phyloP scores from a whole-genome alignment of 2,888 invertebrate species.

The Sarcophaga carnaria region DNA sequence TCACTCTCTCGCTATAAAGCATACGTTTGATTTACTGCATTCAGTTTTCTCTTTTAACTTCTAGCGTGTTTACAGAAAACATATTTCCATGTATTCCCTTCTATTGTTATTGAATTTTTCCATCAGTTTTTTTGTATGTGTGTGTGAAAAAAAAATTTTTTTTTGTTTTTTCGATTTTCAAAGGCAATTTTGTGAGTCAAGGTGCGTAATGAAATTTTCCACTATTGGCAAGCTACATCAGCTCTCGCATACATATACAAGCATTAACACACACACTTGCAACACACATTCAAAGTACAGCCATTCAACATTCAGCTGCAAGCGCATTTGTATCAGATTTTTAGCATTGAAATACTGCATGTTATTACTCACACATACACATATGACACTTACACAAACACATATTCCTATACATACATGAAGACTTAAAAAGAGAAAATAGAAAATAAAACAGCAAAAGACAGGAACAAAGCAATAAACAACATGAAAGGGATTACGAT shows the following conservation, averaged over 20 bases:
- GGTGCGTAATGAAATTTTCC: conserved; percentile 67
- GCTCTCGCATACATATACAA: neutral
- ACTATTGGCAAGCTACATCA: conserved; percentile 23
- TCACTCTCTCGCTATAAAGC: neutral
- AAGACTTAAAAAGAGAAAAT: conserved; percentile 28
- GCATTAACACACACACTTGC: neutral
- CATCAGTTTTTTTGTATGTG: neutral
- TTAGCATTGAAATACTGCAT: conserved; percentile 49
- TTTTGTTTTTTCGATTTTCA: conserved; percentile 22
- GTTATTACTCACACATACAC: conserved; percentile 6
- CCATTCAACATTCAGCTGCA: conserved; percentile 9
- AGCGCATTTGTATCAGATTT: conserved; percentile 53
- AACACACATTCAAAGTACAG: conserved; percentile 49
- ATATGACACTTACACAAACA: neutral
- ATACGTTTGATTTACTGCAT: conserved; percentile 30
- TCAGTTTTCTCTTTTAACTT: neutral
- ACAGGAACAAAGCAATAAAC: neutral
- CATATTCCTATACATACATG: neutral
- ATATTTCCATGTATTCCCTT: neutral
- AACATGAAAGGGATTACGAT: neutral
- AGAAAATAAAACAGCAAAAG: neutral
- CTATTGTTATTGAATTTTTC: neutral
- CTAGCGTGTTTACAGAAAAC: too few relatives aligned
- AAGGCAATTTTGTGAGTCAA: conserved; percentile 65
- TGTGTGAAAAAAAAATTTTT: neutral